Evolutionary conservation across 2,797 vertebrate genomes (phyloP), one percentile per base, ranked within the genome.

Genomic region (Sarcoramphus papa): DNA sequence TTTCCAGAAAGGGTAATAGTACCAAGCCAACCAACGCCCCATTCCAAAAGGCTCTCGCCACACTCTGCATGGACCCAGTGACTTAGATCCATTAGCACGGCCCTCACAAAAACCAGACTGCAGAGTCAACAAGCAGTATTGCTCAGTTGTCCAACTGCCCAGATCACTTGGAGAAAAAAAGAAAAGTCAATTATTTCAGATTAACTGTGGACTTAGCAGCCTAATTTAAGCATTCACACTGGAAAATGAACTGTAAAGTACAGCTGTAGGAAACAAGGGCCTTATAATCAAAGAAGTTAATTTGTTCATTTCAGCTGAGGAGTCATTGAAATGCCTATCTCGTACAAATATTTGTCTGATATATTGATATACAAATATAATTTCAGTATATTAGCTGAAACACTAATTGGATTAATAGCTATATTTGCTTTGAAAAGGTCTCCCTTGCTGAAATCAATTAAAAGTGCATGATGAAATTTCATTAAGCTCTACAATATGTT

Each of bases 341-440:
- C 27, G 4, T 75, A 93, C 91, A 97, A 98, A 98, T 95, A 97
- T 97, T 98, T 97, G 84, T 78, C 95, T 93, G 81, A 86, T 76
- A 90, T 93, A 96, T 76, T 81, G 93, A 91, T 94, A 88, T 87
- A 96, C 80, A 96, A 95, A 97, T 96, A 97, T 81, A 90, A 87
- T 94, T 95, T 96, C 93, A 75, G 59, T 90, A 83, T 93, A 96
- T 74, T 84, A 94, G 85, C 59, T 97, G 95, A 96, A 96, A 92
- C 64, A 78, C 80, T 97, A 97, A 97, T 97, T 97, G 96, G 65
- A 95, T 90, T 96, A 93, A 97, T 96, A 96, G 90, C 85, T 95
- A 57, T 97, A 96, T 97, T 98, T 98, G 95, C 93, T 96, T 96
- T 96, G 54, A 73, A 95, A 98, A 97, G 85, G 96, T 84, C 85